Evolutionary conservation across 1,140 invertebrate species (phyloP), one percentile per base, ranked within the genome.

Genomic region (Drosophila takahashii): DNA sequence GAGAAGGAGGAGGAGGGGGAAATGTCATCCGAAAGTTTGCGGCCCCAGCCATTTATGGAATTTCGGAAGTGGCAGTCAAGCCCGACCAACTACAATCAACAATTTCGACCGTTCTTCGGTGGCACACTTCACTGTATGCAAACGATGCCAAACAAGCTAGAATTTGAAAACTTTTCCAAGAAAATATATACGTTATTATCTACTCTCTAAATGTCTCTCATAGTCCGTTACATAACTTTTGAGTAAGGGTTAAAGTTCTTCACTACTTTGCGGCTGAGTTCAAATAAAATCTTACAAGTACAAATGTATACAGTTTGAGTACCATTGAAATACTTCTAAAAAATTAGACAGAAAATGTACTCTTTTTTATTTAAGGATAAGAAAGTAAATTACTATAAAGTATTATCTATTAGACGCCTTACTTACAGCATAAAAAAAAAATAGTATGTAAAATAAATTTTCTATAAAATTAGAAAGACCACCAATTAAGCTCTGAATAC

Each of bases 41-140:
- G 78, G 79, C 79, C 78, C 74, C 58, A 66, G 61, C 64, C 81
- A 87, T 85, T 85, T 86, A 86, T 85, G 77, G 59, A 77, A 79
- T 84, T 84, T 84, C 50, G 62, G 50, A 84, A 80, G 62, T 72
- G 72, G 53, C 59, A 73, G 64, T 47, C 45, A 54, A 39, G 64
- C 41, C 42, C 42, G 47, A 56, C 50, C 15, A 47, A 34, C 62
- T 69, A 70, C 67, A 75, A 71, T 61, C 58, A 56, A 47, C 54
- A 79, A 54, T 77, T 74, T 81, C 71, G 6, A 11, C 13, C 64
- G 50, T 53, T 22, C 47, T 27, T 26, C n/a, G 34, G 8, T 41
- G 44, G 27, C 29, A 44, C 50, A 53, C 41, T 69, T 18, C 59
- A 29, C 66, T 70, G 22, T 70, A 70, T 70, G 66, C 64, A 70